Percentiles rank a stretch among this genome's conserved stretches.
Evolutionary conservation across 2,888 invertebrate genomes (phyloP).

Genomic region (Caradrina kadenii): DNA sequence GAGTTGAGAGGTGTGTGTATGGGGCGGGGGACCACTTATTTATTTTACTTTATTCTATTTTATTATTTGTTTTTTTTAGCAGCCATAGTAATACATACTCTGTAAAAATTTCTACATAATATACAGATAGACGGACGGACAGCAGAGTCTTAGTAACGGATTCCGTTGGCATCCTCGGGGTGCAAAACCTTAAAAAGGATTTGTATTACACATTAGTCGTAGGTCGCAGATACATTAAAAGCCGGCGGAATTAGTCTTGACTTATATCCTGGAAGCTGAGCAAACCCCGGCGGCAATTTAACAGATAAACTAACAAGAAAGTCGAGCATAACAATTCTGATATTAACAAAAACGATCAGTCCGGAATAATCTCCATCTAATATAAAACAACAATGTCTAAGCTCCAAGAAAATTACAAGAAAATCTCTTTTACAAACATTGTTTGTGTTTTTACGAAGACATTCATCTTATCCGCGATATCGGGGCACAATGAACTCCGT

Average conservation of each 20-base stretch:
- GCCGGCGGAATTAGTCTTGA: slow-evolving; percentile 1
- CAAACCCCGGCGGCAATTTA: slow-evolving; percentile 2
- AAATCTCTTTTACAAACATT: slow-evolving; percentile 50
- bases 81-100: no score
- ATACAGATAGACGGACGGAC: no score
- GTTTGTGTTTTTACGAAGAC: slow-evolving; percentile 53
- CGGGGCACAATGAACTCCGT: slow-evolving; percentile 50
- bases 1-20: no score
- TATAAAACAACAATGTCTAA: slow-evolving; percentile 47
- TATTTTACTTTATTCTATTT: no score
- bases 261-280: not conserved
- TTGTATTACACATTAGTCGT: not conserved
- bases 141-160: no score
- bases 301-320: not conserved
- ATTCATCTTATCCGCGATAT: slow-evolving; percentile 61
- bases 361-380: slow-evolving; percentile 32
- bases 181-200: no score
- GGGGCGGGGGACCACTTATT: no score
- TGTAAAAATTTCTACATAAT: no score
- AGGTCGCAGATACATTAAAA: not conserved
- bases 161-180: no score
- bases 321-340: not conserved
- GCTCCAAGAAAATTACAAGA: slow-evolving; percentile 54
- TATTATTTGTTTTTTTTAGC: no score
- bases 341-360: slow-evolving; percentile 35